Base-by-base conservation (phyloP, 2,888 invertebrate species). In the Epicampocera succincta region DNA sequence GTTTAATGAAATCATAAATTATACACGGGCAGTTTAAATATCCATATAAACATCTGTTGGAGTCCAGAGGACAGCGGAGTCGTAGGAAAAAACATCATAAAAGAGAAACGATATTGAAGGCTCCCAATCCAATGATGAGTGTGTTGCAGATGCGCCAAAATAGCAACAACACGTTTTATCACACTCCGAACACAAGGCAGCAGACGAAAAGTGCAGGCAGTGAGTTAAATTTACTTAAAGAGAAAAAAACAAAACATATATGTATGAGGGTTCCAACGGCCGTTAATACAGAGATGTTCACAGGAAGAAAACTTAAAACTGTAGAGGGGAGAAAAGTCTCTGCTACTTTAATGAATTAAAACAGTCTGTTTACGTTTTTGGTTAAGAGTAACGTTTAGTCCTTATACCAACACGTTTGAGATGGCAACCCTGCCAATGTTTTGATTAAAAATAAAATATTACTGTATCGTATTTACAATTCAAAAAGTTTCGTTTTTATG, bases 1-100 rank as follows among this genome's bases (percentile, higher is more conserved):
- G 81, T 85, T 85, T 85, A 85, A 85, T 85, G 85, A 85, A 85
- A 85, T 85, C 85, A 85, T 85, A 85, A 85, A 85, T 85, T 85
- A 85, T 85, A 81, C 80, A 72, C 76, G 72, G 80, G 80, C 80
- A 71, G 80, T 56, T 80, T 66, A 76, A 80, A 75, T 76, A 76
- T 72, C 75, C 66, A 78, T 79, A 73, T 79, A 73, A 77, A 79
- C 72, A 72, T 66, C 66, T 61, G 60, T 44, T 61, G 60, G 52
- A 68, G 72, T 78, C 66, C 72, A 72, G 52, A 76, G 66, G 73
- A 50, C 42, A 78, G 61, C 46, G 58, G 46, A 63, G 48, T 63
- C 19, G 48, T 33, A 63, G 40, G 48, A 21, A 50, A 65, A 33
- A 58, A 33, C 3, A 19, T 21, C 33, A 33, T 11, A 42, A 69